These are phyloP conservation scores for Catharus minimus DNA, from an alignment of 2,113 vertebrate species.

Conservation along the genomic window DNA sequence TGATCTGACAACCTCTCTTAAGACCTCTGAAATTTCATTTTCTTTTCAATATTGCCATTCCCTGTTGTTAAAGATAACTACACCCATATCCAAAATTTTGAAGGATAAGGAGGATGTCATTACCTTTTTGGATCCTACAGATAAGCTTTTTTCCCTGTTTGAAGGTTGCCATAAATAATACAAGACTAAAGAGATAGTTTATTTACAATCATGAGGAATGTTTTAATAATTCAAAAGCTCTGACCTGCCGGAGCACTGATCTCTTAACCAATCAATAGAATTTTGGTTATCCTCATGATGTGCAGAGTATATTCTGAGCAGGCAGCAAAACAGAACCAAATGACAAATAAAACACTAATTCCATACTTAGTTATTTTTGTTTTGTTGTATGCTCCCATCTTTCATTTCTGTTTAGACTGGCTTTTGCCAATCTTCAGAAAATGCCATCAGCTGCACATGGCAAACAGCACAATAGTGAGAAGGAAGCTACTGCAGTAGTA, in stretches of 20 bases:
- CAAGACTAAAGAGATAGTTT: background rate
- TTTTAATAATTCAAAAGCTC: constrained; percentile 41
- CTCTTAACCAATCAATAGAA: background rate
- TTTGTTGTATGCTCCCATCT: background rate
- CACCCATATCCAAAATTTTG: background rate
- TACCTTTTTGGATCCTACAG: background rate
- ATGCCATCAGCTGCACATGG: background rate
- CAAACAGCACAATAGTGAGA: background rate
- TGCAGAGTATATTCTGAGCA: background rate
- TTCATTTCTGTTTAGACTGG: background rate
- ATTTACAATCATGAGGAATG: background rate
- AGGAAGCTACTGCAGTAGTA: background rate
- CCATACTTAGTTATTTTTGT: background rate
- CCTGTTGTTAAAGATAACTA: background rate
- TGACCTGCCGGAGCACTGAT: background rate
- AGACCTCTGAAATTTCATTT: background rate
- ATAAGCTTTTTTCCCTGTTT: background rate
- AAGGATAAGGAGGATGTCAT: background rate
- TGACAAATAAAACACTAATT: background rate
- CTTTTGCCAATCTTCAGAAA: background rate
- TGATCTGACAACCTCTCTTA: background rate
- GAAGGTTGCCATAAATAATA: constrained; percentile 19
- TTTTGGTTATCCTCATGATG: background rate
- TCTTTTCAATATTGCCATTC: background rate
- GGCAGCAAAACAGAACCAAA: background rate